Conservation (phyloP, 2,797 vertebrate genomes). For the Pogoniulus pusillus region DNA sequence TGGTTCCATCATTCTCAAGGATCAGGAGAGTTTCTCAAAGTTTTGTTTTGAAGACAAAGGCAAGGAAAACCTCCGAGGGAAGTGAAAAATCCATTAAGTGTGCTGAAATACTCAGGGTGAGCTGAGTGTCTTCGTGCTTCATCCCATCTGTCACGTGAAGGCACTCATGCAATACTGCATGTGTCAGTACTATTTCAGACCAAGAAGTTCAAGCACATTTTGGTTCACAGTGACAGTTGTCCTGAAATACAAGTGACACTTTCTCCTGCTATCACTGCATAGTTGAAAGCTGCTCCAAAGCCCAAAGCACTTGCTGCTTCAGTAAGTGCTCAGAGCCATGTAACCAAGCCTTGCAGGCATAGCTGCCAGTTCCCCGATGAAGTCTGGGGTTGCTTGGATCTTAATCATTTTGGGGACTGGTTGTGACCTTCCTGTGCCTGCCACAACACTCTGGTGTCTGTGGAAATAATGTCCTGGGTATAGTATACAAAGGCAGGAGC, state of each 20-base stretch:
- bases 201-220: not conserved
- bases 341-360: not conserved
- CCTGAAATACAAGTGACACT: not conserved
- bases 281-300: not conserved
- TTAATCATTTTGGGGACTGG: not conserved
- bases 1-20: not conserved
- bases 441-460: not conserved
- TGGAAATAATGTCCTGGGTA: not conserved
- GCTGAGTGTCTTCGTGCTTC: not conserved
- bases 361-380: not conserved
- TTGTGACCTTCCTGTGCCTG: not conserved
- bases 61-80: not conserved
- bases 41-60: not conserved
- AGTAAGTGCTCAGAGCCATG: not conserved
- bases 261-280: not conserved
- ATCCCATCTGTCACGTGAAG: not conserved
- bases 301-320: not conserved
- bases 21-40: not conserved
- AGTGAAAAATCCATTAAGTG: not conserved
- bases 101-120: not conserved
- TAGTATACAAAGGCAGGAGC: not conserved
- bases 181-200: not conserved
- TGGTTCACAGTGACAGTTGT: accelerated
- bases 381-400: not conserved
- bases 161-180: not conserved